These are phyloP conservation scores for Cossypha dichroa DNA, from an alignment of 2,797 vertebrate genomes.

Conservation along the genomic window DNA sequence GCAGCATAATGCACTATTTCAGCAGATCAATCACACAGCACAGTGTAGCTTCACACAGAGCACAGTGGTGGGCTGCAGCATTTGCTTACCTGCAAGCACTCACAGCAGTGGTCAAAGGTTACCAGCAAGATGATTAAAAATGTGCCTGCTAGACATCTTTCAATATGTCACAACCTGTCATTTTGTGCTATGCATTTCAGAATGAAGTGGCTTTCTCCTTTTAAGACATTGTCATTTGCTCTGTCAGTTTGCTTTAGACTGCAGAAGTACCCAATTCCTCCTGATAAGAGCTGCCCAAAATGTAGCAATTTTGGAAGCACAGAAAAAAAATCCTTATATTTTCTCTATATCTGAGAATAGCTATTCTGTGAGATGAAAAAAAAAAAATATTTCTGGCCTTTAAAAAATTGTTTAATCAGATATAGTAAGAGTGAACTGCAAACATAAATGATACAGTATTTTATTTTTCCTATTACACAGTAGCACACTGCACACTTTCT, in stretches of 20 bases:
- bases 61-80: not conserved
- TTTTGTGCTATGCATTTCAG: conserved; percentile 32
- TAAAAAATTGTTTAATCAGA: not conserved
- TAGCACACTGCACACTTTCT: not conserved
- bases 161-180: conserved; percentile 45
- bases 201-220: conserved; percentile 35
- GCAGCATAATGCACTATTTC: not conserved
- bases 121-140: conserved; percentile 61
- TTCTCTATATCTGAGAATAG: not conserved
- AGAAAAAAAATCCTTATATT: not conserved
- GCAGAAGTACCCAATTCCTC: not conserved
- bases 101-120: conserved; percentile 34
- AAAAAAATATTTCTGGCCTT: not conserved
- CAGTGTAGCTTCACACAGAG: not conserved
- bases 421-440: not conserved
- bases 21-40: not conserved
- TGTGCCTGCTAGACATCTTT: conserved; percentile 59
- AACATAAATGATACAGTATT: not conserved
- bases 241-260: conserved; percentile 13
- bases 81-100: conserved; percentile 37
- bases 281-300: not conserved
- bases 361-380: not conserved
- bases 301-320: not conserved
- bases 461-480: not conserved
- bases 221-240: conserved; percentile 40